Evolutionary conservation across 2,113 vertebrate species (phyloP), one percentile per base, ranked within the genome.

Genomic region (Brachirus orientalis): DNA sequence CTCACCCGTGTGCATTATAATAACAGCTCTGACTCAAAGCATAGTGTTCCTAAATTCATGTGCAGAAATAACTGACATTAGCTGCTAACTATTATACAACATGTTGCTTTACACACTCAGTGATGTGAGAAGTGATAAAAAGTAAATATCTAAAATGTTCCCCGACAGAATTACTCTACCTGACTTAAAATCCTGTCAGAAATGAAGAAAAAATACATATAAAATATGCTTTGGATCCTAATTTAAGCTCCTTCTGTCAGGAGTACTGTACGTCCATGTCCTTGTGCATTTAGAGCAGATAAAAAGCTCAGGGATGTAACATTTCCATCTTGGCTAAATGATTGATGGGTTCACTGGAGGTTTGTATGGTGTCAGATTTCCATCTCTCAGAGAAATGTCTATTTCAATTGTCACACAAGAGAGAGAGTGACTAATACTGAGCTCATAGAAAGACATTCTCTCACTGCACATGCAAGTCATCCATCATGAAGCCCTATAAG

Each of bases 351-450:
- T 86, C 72, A 64, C 71, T 38, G 79, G 44, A 79, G 84, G 84
- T 89, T 89, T 84, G 85, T 68, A 54, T 18, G 48, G 71, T 83
- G 87, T 89, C 89, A 82, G 73, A 75, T 90, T 88, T 90, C 90
- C 86, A 82, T 91, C 83, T 64, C 77, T 85, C 82, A 77, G 77
- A 88, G 82, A 85, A 67, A 90, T 88, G 89, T 90, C 88, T 89
- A 64, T 83, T 82, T 77, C 51, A 69, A 75, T 89, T 84, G 83
- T 90, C 87, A 81, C 72, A 84, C 68, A 75, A 68, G 76, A 73
- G 69, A 73, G 69, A 79, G 53, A 58, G 28, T 28, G 41, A 33
- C 80, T 83, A 82, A 85, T 86, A 64, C 63, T 43, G 66, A 69
- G 57, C 69, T 59, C 69, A 63, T 74, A 63, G 83, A 69, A 59